Percentiles rank a stretch among this genome's conserved stretches.
Conservation (phyloP, 2,797 vertebrate genomes). For the Neopelma chrysocephalum region DNA sequence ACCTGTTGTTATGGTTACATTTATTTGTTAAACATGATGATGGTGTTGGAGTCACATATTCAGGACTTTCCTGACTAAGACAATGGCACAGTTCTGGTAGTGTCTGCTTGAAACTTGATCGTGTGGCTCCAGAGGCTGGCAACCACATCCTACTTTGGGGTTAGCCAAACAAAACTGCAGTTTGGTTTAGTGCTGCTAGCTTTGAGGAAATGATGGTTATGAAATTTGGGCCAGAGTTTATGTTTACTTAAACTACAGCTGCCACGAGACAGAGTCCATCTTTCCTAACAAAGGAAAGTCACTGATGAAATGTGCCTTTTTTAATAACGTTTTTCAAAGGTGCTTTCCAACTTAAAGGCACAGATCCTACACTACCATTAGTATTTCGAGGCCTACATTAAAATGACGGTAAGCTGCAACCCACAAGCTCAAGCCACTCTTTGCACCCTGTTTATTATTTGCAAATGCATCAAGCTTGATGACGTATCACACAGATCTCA, state of each 20-base stretch:
- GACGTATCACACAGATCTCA: constrained; percentile 38
- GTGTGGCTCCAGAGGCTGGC: constrained; percentile 76
- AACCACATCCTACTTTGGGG: constrained; percentile 82
- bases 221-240: constrained; percentile 78
- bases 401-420: constrained; percentile 15
- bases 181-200: constrained; percentile 75
- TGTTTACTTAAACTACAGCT: constrained; percentile 78
- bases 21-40: constrained; percentile 69
- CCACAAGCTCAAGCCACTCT: background rate
- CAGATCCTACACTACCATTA: background rate
- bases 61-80: constrained; percentile 63
- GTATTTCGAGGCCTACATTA: background rate
- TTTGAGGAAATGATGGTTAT: constrained; percentile 80
- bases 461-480: constrained; percentile 46
- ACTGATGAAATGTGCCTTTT: background rate
- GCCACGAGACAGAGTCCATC: constrained; percentile 65
- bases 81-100: constrained; percentile 57
- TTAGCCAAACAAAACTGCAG: constrained; percentile 82
- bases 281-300: constrained; percentile 42
- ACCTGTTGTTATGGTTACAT: constrained; percentile 67
- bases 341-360: constrained; percentile 36
- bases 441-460: constrained; percentile 48
- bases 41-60: background rate
- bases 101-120: constrained; percentile 76
- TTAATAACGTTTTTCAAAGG: background rate